phyloP scores from a whole-genome alignment of 2,113 vertebrate species.

The Tachycineta bicolor region DNA sequence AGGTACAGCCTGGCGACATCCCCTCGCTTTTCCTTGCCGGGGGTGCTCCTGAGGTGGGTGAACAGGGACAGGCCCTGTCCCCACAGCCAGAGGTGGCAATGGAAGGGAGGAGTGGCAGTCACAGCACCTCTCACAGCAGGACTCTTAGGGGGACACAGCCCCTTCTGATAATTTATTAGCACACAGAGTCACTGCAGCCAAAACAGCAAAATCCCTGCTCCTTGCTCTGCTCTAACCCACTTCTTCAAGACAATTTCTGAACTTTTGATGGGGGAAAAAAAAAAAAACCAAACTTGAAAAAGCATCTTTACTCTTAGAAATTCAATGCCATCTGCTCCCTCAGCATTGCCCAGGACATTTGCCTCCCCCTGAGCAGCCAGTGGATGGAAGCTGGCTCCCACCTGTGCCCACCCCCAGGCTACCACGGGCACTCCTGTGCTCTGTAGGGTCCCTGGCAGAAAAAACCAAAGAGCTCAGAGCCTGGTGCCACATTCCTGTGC shows the following conservation, averaged over 20 bases:
- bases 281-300: not conserved
- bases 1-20: not conserved
- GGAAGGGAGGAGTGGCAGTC: not conserved
- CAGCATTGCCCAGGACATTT: not conserved
- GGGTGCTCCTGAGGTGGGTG: not conserved
- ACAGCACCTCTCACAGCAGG: not conserved
- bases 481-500: not conserved
- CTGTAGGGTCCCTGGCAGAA: accelerated
- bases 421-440: not conserved
- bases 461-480: not conserved
- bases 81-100: not conserved
- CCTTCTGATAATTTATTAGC: not conserved
- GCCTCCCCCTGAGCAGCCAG: accelerated
- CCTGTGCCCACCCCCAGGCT: accelerated
- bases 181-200: not conserved
- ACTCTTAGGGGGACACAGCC: accelerated
- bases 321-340: not conserved
- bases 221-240: not conserved
- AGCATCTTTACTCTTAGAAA: not conserved
- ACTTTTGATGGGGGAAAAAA: not conserved
- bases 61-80: accelerated
- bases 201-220: not conserved
- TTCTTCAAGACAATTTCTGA: not conserved
- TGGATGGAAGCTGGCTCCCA: not conserved
- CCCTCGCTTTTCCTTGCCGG: accelerated